These are phyloP conservation scores for Diorhabda carinulata DNA, from an alignment of 1,140 invertebrate species.

Conservation along the genomic window DNA sequence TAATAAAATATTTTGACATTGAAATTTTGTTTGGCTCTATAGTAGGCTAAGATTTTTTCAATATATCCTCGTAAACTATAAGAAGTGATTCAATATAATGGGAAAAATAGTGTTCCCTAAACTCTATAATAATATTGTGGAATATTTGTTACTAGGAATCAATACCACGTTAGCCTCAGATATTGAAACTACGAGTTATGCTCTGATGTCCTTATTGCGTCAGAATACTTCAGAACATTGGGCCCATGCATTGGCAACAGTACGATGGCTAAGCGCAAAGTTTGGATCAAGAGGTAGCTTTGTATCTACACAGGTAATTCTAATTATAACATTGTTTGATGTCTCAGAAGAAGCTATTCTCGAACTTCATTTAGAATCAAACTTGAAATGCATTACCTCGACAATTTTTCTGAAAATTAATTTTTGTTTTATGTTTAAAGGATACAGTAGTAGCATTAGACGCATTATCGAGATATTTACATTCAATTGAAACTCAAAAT, in stretches of 20 bases:
- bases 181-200: constrained; percentile 70
- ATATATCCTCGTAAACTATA: no score
- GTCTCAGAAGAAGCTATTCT: not conserved
- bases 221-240: constrained; percentile 56
- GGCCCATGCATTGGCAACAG: constrained; percentile 52
- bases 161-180: constrained; percentile 30
- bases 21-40: no score
- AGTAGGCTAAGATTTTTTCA: no score
- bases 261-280: constrained; percentile 64
- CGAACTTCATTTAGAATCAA: not conserved
- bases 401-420: not conserved
- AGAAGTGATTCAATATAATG: no score
- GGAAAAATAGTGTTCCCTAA: no score
- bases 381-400: not conserved
- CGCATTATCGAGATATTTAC: constrained; percentile 55
- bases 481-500: constrained; percentile 28
- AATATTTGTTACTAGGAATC: no score
- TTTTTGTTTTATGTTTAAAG: constrained; percentile 39
- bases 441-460: constrained; percentile 62
- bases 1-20: no score
- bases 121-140: no score
- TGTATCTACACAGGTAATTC: constrained; percentile 52
- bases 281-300: constrained; percentile 67
- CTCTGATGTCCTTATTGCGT: constrained; percentile 56
- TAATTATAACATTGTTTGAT: not conserved